Evolutionary conservation across 2,888 invertebrate genomes (phyloP).

Genomic region (Clunio marinus): DNA sequence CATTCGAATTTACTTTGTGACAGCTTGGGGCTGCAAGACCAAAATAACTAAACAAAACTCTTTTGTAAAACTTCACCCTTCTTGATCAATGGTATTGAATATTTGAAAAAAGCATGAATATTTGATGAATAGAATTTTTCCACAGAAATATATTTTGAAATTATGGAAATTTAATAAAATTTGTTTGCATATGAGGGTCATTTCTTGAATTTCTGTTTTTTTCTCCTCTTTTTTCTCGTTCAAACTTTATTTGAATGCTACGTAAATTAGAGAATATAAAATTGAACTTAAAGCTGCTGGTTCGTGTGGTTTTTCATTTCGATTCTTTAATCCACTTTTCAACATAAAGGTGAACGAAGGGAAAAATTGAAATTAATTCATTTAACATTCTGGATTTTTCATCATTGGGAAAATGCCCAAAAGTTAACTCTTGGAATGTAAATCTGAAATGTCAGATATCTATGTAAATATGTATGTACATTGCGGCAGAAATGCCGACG

Average conservation of each 20-base stretch:
- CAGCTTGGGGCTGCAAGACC: slow-evolving; percentile 34
- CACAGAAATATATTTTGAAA: slow-evolving; percentile 33
- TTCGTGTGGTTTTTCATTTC: too few species aligned
- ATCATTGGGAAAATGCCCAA: too few species aligned
- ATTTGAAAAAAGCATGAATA: slow-evolving; percentile 36
- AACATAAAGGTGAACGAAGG: too few species aligned
- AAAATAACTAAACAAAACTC: slow-evolving; percentile 24
- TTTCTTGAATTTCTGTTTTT: slow-evolving; percentile 20
- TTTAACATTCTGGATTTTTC: too few species aligned
- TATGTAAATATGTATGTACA: too few species aligned
- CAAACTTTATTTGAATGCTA: background rate
- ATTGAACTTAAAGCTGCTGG: too few species aligned
- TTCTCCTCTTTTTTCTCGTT: background rate
- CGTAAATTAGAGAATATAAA: too few species aligned
- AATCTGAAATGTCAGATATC: too few species aligned
- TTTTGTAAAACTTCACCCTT: slow-evolving; percentile 34
- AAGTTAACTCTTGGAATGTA: too few species aligned
- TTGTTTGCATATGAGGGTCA: slow-evolving; percentile 38
- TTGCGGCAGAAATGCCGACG: background rate
- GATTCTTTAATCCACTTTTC: too few species aligned
- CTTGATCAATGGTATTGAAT: slow-evolving; percentile 37
- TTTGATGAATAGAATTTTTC: slow-evolving; percentile 35
- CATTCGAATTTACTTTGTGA: slow-evolving; percentile 34
- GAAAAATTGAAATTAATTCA: too few species aligned
- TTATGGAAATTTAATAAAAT: slow-evolving; percentile 39